Evolutionary conservation across 1,140 invertebrate genomes (phyloP).

Genomic region (Eubasilissa regina): DNA sequence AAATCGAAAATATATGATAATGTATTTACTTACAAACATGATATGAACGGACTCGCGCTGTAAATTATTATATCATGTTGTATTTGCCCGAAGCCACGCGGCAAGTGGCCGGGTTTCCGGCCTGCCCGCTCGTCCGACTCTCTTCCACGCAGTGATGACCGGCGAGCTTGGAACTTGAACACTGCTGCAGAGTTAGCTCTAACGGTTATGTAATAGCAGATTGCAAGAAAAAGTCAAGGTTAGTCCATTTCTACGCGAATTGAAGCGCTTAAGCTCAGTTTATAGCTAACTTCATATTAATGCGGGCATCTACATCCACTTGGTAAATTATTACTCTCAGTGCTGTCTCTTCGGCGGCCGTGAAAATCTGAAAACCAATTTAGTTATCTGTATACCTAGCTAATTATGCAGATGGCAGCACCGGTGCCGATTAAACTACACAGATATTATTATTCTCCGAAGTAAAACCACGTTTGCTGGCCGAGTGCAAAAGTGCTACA

Average conservation of each 20-base stretch:
- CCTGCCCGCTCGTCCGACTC: conserved; percentile 13
- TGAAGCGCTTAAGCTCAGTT: not conserved
- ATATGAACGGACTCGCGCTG: not conserved
- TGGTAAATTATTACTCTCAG: too few relatives aligned
- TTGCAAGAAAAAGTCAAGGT: conserved; percentile 50
- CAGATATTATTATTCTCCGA: too few relatives aligned
- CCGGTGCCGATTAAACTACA: too few relatives aligned
- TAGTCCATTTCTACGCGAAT: conserved; percentile 49
- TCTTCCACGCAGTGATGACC: conserved; percentile 10
- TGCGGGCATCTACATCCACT: too few relatives aligned
- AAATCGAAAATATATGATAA: conserved; percentile 9
- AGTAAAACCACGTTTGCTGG: too few relatives aligned
- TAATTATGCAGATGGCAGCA: too few relatives aligned
- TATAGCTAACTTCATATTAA: not conserved
- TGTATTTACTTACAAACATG: not conserved
- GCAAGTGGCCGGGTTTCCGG: conserved; percentile 38
- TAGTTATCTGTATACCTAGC: too few relatives aligned
- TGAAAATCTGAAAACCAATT: too few relatives aligned
- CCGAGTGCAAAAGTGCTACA: too few relatives aligned
- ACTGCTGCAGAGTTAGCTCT: conserved; percentile 42
- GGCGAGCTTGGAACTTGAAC: conserved; percentile 20
- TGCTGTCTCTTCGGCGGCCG: too few relatives aligned
- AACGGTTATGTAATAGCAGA: conserved; percentile 50
- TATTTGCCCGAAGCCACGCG: not conserved
- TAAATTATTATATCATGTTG: conserved; percentile 36